A percentile compares a stretch with the other conserved stretches of the same genome.
Evolutionary conservation across 2,797 vertebrate species (phyloP).

Genomic region (Leuciscus waleckii): DNA sequence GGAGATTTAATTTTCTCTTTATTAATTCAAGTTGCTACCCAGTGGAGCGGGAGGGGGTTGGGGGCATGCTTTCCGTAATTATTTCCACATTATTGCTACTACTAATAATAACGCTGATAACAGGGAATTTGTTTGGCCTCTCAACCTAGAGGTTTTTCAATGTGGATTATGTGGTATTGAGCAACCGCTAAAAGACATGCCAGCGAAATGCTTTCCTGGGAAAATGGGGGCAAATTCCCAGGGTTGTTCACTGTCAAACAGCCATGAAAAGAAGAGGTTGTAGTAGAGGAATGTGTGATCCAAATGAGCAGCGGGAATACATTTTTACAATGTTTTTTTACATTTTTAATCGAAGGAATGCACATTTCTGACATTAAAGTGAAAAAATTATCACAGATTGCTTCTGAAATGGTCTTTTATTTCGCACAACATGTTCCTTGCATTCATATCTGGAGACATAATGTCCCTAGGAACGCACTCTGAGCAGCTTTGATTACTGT

Average conservation of each 20-base stretch:
- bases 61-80: slow-evolving; percentile 64
- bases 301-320: slow-evolving; percentile 63
- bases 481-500: slow-evolving; percentile 18
- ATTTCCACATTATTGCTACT: slow-evolving; percentile 71
- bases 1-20: slow-evolving; percentile 69
- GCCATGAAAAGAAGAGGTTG: slow-evolving; percentile 29
- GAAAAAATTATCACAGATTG: neutral
- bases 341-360: neutral
- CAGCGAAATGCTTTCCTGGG: slow-evolving; percentile 26
- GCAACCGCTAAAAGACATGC: slow-evolving; percentile 4
- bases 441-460: slow-evolving; percentile 13
- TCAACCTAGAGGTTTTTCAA: slow-evolving; percentile 58
- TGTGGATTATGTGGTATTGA: slow-evolving; percentile 62
- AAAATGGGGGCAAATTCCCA: slow-evolving; percentile 21
- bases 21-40: slow-evolving; percentile 68
- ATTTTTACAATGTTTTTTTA: slow-evolving; percentile 28
- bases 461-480: slow-evolving; percentile 5
- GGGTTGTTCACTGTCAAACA: slow-evolving; percentile 48
- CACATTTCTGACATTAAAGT: slow-evolving; percentile 5
- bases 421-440: neutral
- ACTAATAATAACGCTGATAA: slow-evolving; percentile 71
- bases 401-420: slow-evolving; percentile 23
- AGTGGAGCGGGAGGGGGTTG: slow-evolving; percentile 46
- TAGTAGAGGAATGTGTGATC: slow-evolving; percentile 46
- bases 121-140: slow-evolving; percentile 68